Base-by-base conservation (phyloP, 2,888 invertebrate species). In the Ennomos erosarius region DNA sequence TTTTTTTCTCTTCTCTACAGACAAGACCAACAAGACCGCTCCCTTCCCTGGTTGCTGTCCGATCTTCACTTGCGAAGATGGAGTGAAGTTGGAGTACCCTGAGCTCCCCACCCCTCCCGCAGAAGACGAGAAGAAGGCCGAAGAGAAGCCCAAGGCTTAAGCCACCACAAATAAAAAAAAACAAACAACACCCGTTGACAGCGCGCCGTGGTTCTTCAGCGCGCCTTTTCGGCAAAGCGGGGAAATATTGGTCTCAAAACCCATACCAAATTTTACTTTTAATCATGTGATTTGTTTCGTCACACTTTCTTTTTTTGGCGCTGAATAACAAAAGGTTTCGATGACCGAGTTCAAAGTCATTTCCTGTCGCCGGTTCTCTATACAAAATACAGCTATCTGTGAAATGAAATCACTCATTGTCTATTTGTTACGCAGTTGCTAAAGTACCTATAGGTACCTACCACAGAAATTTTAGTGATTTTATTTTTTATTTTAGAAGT, bases 11-110 rank as follows among this genome's bases (percentile, higher is more conserved):
- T 67, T 92, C 6, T 67, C 92, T 85, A 50, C 94, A 88, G 97
- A 97, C 8, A 97, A 96, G 84, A 97, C 97, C 78, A 97, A 97
- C 94, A 97, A 97, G 88, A 97, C 97, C 9, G 97, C 97, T 1
- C 90, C 95, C 1, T 98, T 97, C 95, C 98, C 98, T 8, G 94
- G 92, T 35, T 98, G 98, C 85, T 98, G 98, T 82, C 98, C 98
- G 1, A 90, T 91, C 65, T 98, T 97, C 93, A 96, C 95, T 9
- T 98, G 98, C 87, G 97, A 97, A 81, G 95, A 95, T 13, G 98
- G 97, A 42, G 96, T 95, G 52, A 96, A 95, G 75, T 88, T 98
- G 75, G 97, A 98, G 85, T 98, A 96, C 89, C 97, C 97, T 2
- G 97, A 97, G 76, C 94, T 97, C 82, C 94, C 75, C 68, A 91